These are phyloP conservation scores for Exephanes ischioxanthus DNA, from an alignment of 2,888 invertebrate genomes.

Conservation along the genomic window DNA sequence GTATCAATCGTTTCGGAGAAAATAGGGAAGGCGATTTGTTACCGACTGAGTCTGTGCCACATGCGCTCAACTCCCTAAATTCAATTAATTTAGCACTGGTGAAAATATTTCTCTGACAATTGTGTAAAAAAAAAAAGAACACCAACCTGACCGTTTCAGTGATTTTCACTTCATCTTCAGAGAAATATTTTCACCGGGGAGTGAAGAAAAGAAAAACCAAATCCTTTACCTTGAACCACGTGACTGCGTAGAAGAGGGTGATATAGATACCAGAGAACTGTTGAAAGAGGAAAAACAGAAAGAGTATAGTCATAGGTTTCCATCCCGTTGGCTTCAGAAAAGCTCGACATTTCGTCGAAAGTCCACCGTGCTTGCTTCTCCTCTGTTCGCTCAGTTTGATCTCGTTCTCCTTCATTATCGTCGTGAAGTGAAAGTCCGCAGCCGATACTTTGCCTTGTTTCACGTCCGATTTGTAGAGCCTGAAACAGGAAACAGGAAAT, in stretches of 20 bases:
- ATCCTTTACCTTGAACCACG: conserved; percentile 86
- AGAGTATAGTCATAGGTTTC: conserved; percentile 87
- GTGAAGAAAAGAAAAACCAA: neutral
- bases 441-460: conserved; percentile 78
- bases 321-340: conserved; percentile 87
- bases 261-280: conserved; percentile 88
- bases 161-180: no score
- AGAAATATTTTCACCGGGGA: no score
- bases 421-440: conserved; percentile 86
- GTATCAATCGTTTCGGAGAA: no score
- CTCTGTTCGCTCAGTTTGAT: conserved; percentile 84
- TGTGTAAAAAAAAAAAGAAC: no score
- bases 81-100: neutral
- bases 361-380: conserved; percentile 81
- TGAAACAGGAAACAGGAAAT: conserved; percentile 49
- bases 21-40: no score
- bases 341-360: conserved; percentile 82
- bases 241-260: conserved; percentile 88
- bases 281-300: conserved; percentile 87
- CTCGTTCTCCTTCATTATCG: conserved; percentile 86
- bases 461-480: conserved; percentile 78
- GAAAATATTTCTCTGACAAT: neutral
- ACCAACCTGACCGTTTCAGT: neutral
- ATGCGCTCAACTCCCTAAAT: neutral
- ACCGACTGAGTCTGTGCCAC: no score